Evolutionary conservation across 23 tunicate species (phyloP).

Genomic region (Styela plicata): DNA sequence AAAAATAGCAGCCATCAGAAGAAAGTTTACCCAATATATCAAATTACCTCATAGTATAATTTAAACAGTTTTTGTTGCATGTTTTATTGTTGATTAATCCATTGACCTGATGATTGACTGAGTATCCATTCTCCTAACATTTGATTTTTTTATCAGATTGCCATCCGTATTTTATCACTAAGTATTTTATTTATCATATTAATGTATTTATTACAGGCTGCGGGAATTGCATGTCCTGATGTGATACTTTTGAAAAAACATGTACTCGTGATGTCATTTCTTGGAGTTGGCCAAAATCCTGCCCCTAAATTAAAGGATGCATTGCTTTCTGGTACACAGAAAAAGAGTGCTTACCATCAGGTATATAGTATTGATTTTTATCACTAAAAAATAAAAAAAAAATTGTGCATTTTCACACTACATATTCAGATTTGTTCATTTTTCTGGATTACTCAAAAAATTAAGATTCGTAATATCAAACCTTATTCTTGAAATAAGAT

Average conservation of each 20-base stretch:
- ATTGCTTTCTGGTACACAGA: slow-evolving; percentile 46
- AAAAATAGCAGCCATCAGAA: too few relatives aligned
- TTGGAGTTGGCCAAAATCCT: slow-evolving; percentile 66
- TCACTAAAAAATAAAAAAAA: too few relatives aligned
- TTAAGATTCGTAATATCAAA: not conserved
- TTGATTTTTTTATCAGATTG: too few relatives aligned
- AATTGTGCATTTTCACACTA: not conserved
- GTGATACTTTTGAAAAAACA: slow-evolving; percentile 82
- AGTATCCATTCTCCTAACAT: too few relatives aligned
- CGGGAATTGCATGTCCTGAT: slow-evolving; percentile 87
- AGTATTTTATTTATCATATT: not conserved
- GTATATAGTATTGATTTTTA: not conserved
- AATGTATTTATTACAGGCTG: slow-evolving; percentile 35
- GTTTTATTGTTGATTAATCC: too few relatives aligned
- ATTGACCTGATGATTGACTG: too few relatives aligned
- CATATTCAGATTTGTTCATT: not conserved
- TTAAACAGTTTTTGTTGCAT: too few relatives aligned
- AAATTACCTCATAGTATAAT: too few relatives aligned
- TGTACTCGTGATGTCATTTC: slow-evolving; percentile 88
- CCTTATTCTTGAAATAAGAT: too few relatives aligned
- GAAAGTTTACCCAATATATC: too few relatives aligned
- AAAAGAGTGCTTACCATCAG: slow-evolving; percentile 62
- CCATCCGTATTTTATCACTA: too few relatives aligned
- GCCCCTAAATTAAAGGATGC: slow-evolving; percentile 87
- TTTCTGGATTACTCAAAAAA: not conserved